Base-by-base conservation (phyloP, 2,113 vertebrate genomes). In the Catagonus wagneri region DNA sequence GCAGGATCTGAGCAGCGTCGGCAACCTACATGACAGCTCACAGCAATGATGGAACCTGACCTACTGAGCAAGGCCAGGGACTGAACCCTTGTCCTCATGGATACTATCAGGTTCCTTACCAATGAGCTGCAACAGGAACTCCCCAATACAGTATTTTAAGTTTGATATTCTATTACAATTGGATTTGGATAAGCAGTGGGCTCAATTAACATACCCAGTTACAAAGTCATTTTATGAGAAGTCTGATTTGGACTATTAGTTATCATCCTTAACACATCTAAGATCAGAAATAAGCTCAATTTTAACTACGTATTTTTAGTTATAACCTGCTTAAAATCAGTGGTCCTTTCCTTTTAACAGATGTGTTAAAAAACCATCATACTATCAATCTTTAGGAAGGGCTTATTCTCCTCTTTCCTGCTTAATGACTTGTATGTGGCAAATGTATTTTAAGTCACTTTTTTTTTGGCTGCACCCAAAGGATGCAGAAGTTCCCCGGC, bases 391-490 rank as follows among this genome's bases (percentile, higher is more conserved):
- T 84, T 69, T 81, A 90, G 52, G 7, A 85, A 34, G 74, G 27
- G 76, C 20, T 58, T 61, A 19, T 58, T 85, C 65, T 54, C 36
- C 65, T 56, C 29, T 56, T 52, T 75, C 93, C 50, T 79, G 56
- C 72, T 85, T 74, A 86, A 81, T 13, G 16, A 20, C 39, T 78
- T 93, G 22, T 52, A 90, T n/a, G 75, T 36, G 13, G 15, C 85
- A 74, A 84, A 97, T 52, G 13, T 83, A 87, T 90, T 91, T 95
- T 29, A 87, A 93, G 34, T 68, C 71, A 69, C 3, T 76, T 83
- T 36, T 44, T 44, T 44, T 44, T 44, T 44, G 44, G 44, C 44
- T 44, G 44, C 44, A 44, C 44, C 44, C 4, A 8, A 4, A 44
- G 44, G 5, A 44, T 44, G 44, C 44, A 44, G 44, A 44, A 44